A percentile compares a stretch with the other conserved stretches of the same genome.
Evolutionary conservation across 1,140 invertebrate species (phyloP).

Genomic region (Bombus breviceps): DNA sequence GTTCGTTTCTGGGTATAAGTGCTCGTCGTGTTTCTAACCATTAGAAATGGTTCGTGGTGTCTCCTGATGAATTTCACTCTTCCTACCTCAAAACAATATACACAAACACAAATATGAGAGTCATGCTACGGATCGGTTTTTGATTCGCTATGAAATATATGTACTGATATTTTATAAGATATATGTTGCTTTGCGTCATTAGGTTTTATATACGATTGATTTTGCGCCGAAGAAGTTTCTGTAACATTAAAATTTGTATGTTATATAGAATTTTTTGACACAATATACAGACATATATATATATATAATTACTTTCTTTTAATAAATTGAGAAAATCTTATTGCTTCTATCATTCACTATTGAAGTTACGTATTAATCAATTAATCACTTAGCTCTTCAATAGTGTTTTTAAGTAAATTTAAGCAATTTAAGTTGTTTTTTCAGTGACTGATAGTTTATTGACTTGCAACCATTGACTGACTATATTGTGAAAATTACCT

Average conservation of each 20-base stretch:
- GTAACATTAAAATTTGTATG: not conserved
- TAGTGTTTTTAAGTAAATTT: not conserved
- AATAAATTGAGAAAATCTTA: not conserved
- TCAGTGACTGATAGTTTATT: not conserved
- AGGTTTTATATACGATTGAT: not conserved
- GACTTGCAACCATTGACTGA: not conserved
- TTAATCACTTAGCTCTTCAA: too few relatives aligned
- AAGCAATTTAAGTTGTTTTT: not conserved
- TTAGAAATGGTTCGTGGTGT: conserved; percentile 9
- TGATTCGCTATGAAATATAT: not conserved
- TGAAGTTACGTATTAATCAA: not conserved
- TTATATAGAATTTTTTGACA: not conserved
- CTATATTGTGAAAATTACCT: too few relatives aligned
- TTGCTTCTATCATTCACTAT: not conserved
- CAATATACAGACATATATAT: too few relatives aligned
- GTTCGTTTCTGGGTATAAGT: not conserved
- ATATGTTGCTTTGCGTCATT: not conserved
- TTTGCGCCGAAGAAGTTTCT: not conserved
- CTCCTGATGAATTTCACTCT: conserved; percentile 20
- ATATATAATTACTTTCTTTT: not conserved
- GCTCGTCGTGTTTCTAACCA: not conserved
- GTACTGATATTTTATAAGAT: not conserved
- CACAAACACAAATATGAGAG: conserved; percentile 1
- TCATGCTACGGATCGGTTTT: conserved; percentile 14
- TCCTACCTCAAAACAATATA: conserved; percentile 38